Base-by-base conservation (phyloP, 2,113 vertebrate genomes). In the Tricholaema leucomelas region DNA sequence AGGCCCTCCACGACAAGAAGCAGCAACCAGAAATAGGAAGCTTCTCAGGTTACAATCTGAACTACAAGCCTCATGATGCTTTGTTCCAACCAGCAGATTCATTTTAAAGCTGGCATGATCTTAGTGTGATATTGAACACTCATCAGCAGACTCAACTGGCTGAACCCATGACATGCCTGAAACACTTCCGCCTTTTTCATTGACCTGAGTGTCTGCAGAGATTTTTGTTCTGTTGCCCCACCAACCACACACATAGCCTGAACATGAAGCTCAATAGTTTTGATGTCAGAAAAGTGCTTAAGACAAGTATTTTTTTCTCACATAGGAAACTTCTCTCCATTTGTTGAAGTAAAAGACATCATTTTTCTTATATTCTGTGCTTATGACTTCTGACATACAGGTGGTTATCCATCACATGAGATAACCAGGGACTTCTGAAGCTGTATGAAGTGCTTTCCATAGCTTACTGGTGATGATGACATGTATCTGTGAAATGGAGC, bases 311-410 rank as follows among this genome's bases (percentile, higher is more conserved):
- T 11, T 81, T 91, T 78, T 87, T 71, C 33, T 89, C 48, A 48
- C 74, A 8, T 42, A 60, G 18, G 23, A 30, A 33, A 9, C 81
- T 83, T 93, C 89, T 86, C 38, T 55, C n/a, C 46, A 15, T 67
- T 60, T 31, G 44, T 93, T 31, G 28, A 91, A 97, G 96, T 16
- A 92, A 86, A 95, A 65, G 14, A 20, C 56, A 82, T 3, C 6
- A 23, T 91, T 93, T 96, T 93, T 85, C 81, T 61, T 20, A 12
- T 67, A 60, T 8, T 91, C 59, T 24, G 25, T 88, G 66, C 85
- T 66, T 69, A 73, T 90, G 35, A 92, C 40, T 48, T 86, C 67
- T 81, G 79, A 91, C 66, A 70, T 27, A 54, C 7, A 72, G 21
- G 16, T 31, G 4, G 33, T 86, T 38, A 91, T 48, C 44, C 14